Evolutionary conservation across 2,888 invertebrate species (phyloP).

Genomic region (Mimumesa dahlbomi): DNA sequence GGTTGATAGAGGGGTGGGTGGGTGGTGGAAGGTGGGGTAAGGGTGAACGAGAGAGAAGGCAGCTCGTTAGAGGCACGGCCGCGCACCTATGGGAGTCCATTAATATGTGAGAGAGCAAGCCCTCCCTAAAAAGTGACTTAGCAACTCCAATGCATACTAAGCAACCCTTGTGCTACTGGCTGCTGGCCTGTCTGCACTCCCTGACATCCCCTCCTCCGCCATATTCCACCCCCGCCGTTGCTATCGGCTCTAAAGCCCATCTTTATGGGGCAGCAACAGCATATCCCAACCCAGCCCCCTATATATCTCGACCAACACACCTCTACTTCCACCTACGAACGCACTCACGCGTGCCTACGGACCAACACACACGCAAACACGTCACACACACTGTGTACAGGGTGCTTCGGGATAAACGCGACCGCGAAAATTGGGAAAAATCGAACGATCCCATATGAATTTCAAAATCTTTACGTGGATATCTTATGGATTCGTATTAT

Average conservation of each 20-base stretch:
- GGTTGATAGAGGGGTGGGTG: too few relatives aligned
- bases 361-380: constrained; percentile 1
- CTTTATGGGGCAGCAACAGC: constrained; percentile 71
- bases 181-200: constrained; percentile 37
- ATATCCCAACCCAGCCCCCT: constrained; percentile 44
- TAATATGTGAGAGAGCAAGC: constrained; percentile 70
- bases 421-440: too few relatives aligned
- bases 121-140: constrained; percentile 77
- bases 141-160: constrained; percentile 80
- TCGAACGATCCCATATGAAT: not conserved
- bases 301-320: constrained; percentile 34
- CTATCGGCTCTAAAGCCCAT: constrained; percentile 65
- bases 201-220: constrained; percentile 39
- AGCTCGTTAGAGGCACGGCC: constrained; percentile 52
- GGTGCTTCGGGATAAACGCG: too few relatives aligned
- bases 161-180: constrained; percentile 62
- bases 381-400: constrained; percentile 50
- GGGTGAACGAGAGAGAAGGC: constrained; percentile 43
- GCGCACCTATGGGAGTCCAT: constrained; percentile 62
- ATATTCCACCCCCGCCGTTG: constrained; percentile 32
- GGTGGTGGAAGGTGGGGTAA: constrained; percentile 28
- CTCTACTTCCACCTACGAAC: constrained; percentile 19
- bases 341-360: not conserved
- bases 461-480: too few relatives aligned
- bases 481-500: too few relatives aligned